Percentiles rank a stretch among this genome's conserved stretches.
phyloP scores from a whole-genome alignment of 2,797 vertebrate species.

The Buphagus erythrorhynchus region DNA sequence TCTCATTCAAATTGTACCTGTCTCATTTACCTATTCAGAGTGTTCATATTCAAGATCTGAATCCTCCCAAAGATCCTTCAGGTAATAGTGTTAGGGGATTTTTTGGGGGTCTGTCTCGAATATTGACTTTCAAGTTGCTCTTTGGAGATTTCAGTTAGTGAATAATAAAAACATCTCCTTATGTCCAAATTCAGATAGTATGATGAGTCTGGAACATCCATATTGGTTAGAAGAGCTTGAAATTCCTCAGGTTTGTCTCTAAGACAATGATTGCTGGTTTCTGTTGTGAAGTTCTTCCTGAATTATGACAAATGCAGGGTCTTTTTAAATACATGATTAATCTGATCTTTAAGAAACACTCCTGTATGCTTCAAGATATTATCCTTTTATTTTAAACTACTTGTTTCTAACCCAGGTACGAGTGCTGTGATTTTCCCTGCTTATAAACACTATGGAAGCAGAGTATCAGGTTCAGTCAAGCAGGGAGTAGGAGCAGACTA shows the following conservation, averaged over 20 bases:
- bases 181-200: neutral
- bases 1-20: neutral
- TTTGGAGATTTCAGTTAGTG: neutral
- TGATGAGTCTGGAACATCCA: neutral
- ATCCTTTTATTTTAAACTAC: neutral
- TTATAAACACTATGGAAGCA: neutral
- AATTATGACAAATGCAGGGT: rapidly evolving
- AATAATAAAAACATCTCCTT: neutral
- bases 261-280: neutral
- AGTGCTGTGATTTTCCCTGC: neutral
- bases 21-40: neutral
- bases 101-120: neutral
- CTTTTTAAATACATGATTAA: neutral
- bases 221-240: neutral
- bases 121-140: neutral
- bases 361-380: neutral
- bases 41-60: neutral
- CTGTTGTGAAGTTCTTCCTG: neutral
- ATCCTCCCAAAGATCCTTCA: neutral
- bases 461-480: neutral
- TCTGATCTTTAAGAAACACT: neutral
- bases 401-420: neutral
- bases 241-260: neutral
- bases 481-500: neutral
- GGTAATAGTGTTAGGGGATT: neutral